Conservation (phyloP, 2,113 vertebrate species). For the Capreolus pygargus region DNA sequence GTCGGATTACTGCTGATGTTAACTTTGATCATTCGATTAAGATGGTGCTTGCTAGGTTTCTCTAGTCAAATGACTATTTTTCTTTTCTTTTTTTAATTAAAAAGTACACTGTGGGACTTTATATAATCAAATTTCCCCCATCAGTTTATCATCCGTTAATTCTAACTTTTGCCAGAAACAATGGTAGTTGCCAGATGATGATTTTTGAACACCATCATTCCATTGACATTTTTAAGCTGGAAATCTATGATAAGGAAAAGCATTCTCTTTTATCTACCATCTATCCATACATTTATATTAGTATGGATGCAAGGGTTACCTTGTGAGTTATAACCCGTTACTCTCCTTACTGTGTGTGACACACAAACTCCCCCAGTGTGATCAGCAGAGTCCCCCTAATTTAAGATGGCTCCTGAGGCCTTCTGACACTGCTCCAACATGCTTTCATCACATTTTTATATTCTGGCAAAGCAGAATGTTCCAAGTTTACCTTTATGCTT, state of each 20-base stretch:
- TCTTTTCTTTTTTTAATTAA: conserved; percentile 4
- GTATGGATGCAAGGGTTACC: neutral
- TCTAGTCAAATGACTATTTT: conserved; percentile 32
- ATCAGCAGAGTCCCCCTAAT: neutral
- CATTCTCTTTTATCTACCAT: neutral
- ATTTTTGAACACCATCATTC: neutral
- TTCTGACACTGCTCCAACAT: neutral
- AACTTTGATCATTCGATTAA: neutral
- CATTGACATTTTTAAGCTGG: neutral
- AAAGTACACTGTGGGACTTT: neutral
- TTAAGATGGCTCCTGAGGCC: neutral
- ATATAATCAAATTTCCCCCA: neutral
- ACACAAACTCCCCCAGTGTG: neutral
- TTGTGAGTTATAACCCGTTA: neutral
- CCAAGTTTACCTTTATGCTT: neutral
- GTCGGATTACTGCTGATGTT: neutral
- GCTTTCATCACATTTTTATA: neutral
- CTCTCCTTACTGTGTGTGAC: neutral
- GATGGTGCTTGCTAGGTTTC: neutral
- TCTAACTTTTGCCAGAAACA: conserved; percentile 9
- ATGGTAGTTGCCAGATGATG: neutral
- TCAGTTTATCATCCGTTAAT: neutral
- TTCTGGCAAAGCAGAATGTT: neutral
- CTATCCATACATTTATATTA: neutral
- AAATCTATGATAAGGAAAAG: conserved; percentile 18